Conservation (phyloP, 2,797 vertebrate species). For the Halcyon smyrnensis region DNA sequence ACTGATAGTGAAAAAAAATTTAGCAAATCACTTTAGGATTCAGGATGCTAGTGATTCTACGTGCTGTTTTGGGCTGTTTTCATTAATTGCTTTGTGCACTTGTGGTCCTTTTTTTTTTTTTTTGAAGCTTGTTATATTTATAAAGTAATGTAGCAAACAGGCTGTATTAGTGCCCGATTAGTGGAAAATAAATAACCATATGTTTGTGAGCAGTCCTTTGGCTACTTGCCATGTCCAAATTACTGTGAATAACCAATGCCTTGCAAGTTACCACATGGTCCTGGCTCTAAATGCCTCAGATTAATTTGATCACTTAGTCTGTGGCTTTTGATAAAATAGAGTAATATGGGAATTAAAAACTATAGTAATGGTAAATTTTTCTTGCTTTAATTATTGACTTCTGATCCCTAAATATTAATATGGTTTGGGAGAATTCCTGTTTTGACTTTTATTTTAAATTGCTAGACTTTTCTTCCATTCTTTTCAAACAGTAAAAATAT, state of each 20-base stretch:
- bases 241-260: conserved; percentile 16
- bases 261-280: conserved; percentile 11
- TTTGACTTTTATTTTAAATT: background rate
- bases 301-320: conserved; percentile 1
- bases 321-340: background rate
- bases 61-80: background rate
- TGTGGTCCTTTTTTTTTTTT: background rate
- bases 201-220: conserved; percentile 54
- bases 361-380: background rate
- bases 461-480: background rate
- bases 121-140: conserved; percentile 19
- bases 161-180: conserved; percentile 30
- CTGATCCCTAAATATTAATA: background rate
- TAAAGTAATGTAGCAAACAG: conserved; percentile 14
- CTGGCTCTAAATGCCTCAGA: background rate
- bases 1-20: background rate
- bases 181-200: conserved; percentile 64
- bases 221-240: conserved; percentile 25
- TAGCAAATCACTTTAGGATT: background rate
- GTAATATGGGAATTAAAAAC: background rate
- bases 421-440: background rate
- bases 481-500: background rate
- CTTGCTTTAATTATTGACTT: background rate
- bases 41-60: background rate
- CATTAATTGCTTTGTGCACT: conserved; percentile 26